phyloP scores from a whole-genome alignment of 1,140 invertebrate genomes.

The Drosophila suzukii region DNA sequence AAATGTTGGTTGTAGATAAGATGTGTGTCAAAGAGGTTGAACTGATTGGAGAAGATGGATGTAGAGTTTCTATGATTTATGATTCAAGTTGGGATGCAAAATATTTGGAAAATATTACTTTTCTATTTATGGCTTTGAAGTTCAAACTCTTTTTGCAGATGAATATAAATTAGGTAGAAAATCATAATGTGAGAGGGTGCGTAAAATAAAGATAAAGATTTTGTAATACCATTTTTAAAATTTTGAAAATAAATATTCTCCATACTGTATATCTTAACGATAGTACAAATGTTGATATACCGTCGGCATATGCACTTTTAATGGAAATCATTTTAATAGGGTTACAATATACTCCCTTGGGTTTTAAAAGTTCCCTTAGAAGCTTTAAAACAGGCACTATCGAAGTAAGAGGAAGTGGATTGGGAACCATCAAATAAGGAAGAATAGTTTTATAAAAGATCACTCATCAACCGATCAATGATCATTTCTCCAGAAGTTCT shows the following conservation, averaged over 20 bases:
- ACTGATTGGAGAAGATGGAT: constrained; percentile 8
- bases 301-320: constrained; percentile 12
- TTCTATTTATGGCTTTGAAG: neutral
- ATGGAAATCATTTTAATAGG: too few relatives aligned
- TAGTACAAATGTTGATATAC: neutral
- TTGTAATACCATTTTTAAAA: too few relatives aligned
- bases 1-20: constrained; percentile 18
- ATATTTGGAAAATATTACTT: neutral
- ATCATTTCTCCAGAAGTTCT: too few relatives aligned
- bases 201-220: too few relatives aligned
- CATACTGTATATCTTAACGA: neutral
- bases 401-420: neutral
- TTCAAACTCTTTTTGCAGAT: neutral
- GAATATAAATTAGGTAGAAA: too few relatives aligned
- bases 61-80: constrained; percentile 4
- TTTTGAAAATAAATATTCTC: neutral
- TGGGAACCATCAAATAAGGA: neutral
- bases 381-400: neutral
- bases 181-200: too few relatives aligned
- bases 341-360: neutral
- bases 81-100: neutral
- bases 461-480: too few relatives aligned
- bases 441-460: too few relatives aligned
- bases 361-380: neutral
- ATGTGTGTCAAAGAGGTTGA: constrained; percentile 21